These are phyloP conservation scores for Balaenoptera acutorostrata DNA, from an alignment of 2,113 vertebrate species.

Conservation along the genomic window DNA sequence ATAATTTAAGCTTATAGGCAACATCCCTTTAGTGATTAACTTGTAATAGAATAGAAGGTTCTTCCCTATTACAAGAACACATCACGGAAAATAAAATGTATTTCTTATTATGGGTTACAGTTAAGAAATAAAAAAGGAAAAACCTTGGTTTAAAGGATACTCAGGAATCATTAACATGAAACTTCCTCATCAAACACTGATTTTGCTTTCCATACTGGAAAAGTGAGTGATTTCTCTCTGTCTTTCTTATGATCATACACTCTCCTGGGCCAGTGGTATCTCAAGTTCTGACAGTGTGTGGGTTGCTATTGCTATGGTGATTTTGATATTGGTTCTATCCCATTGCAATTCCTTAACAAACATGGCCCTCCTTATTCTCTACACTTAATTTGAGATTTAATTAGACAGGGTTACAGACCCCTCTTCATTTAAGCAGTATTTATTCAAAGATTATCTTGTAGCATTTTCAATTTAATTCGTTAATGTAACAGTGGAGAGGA, in stretches of 20 bases:
- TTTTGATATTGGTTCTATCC: not conserved
- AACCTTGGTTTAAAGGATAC: not conserved
- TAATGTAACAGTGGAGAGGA: not conserved
- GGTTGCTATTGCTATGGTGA: not conserved
- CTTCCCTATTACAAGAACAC: not conserved
- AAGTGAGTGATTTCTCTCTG: not conserved
- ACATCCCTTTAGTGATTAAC: not conserved
- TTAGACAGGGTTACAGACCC: not conserved
- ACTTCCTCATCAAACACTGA: not conserved
- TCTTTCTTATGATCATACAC: not conserved
- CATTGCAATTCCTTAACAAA: not conserved
- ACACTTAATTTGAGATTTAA: slow-evolving; percentile 9
- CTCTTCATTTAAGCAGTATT: slow-evolving; percentile 36
- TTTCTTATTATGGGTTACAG: not conserved
- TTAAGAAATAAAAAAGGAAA: not conserved
- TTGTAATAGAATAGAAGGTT: not conserved
- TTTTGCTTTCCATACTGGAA: not conserved
- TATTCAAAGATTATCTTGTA: not conserved
- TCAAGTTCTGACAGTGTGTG: not conserved
- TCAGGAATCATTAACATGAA: not conserved
- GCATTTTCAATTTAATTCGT: slow-evolving; percentile 40
- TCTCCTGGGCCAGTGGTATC: not conserved
- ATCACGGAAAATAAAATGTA: not conserved
- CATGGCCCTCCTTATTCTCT: not conserved
- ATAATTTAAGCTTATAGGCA: not conserved